Evolutionary conservation across 2,797 vertebrate species (phyloP), one percentile per base, ranked within the genome.

Genomic region (Cynopterus sphinx): DNA sequence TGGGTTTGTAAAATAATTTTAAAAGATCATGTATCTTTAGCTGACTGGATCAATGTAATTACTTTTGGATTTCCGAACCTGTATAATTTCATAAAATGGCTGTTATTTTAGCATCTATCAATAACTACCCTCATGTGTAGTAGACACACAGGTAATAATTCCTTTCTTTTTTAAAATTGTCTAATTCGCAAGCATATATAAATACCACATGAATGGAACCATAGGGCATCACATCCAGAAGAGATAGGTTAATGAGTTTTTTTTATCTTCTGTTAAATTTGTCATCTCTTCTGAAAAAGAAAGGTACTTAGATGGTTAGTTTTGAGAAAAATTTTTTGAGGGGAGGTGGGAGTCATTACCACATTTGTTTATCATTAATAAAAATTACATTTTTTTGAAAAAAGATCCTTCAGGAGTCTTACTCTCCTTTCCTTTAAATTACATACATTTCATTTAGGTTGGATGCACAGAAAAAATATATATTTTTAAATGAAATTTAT

Each of bases 251-350:
- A 97, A 87, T 68, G 78, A 92, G 7, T 92, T 77, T 98, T 90
- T 83, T 91, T 90, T 90, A 57, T 75, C 79, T 97, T 97, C 95
- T 97, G 92, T 85, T 88, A 95, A 94, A 74, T 95, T 94, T 97
- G 91, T 97, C 94, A 86, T 81, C 79, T 98, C 43, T 74, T 73
- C 96, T 97, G 95, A 41, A 98, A 98, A 73, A 97, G 94, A 98
- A 98, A 97, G 43, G 91, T 98, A 57, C 13, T 97, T 96, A 90
- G 59, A 96, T 59, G 87, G 49, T 97, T 94, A 98, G 46, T 89
- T 19, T 75, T 87, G 26, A 63, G 68, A 79, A 93, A 65, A 53
- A 10, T 43, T 73, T 88, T 77, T 94, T 43, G 4, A 3, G 3
- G 43, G 41, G n/a, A 55, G 41, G 59, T 21, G 53, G 41, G 4